Percentiles rank a stretch among this genome's conserved stretches.
phyloP scores from a whole-genome alignment of 1,140 invertebrate species.

The Episyrphus balteatus region DNA sequence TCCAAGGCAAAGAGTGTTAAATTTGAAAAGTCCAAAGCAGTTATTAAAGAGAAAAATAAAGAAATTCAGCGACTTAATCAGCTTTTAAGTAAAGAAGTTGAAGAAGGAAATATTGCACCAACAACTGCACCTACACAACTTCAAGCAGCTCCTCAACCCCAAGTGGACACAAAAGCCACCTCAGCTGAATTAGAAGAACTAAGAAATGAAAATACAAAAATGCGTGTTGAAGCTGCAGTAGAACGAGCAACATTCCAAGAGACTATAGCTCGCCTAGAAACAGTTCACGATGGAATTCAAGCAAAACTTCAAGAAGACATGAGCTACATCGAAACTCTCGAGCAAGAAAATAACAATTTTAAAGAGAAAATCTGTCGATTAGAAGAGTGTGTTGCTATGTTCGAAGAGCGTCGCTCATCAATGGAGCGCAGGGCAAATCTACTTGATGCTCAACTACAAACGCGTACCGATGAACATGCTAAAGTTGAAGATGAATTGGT shows the following conservation, averaged over 20 bases:
- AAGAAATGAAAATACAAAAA: constrained; percentile 37
- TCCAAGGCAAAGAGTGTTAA: constrained; percentile 22
- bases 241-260: constrained; percentile 23
- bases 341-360: constrained; percentile 51
- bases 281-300: constrained; percentile 36
- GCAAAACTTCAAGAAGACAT: constrained; percentile 61
- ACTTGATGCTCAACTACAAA: constrained; percentile 43
- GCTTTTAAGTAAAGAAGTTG: not conserved
- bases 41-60: constrained; percentile 27
- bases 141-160: not conserved
- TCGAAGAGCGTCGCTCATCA: constrained; percentile 44
- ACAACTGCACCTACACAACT: not conserved
- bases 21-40: constrained; percentile 32
- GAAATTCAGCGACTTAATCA: constrained; percentile 24
- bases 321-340: constrained; percentile 57
- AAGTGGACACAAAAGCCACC: not conserved
- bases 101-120: not conserved
- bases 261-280: constrained; percentile 20
- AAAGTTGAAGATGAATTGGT: constrained; percentile 44
- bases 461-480: constrained; percentile 43
- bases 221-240: constrained; percentile 30
- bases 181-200: constrained; percentile 1
- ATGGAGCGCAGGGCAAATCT: constrained; percentile 43
- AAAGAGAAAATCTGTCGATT: constrained; percentile 46
- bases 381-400: constrained; percentile 44